These are phyloP conservation scores for Rhinolophus sinicus DNA, from an alignment of 2,113 vertebrate species.

Conservation along the genomic window DNA sequence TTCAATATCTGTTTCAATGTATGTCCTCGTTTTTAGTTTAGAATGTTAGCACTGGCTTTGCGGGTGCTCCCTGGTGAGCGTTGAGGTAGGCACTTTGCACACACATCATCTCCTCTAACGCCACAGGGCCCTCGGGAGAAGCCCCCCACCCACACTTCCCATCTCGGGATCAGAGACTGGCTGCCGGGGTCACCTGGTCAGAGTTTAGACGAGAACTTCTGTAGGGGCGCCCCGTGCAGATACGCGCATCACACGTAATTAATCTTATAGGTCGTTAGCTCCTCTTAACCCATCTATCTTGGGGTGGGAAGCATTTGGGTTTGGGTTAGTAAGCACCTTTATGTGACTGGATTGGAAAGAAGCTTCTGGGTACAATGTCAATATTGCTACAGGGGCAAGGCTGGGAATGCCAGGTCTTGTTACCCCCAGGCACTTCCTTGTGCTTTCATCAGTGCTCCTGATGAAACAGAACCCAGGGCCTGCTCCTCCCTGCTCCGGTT, in stretches of 20 bases:
- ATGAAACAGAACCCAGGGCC: background rate
- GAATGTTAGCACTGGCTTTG: background rate
- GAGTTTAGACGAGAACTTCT: background rate
- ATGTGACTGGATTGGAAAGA: background rate
- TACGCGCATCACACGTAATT: background rate
- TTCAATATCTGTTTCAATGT: background rate
- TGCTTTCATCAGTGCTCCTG: background rate
- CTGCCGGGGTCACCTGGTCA: background rate
- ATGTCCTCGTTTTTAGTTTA: background rate
- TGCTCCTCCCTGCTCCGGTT: background rate
- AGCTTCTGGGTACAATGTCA: background rate
- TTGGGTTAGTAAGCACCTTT: background rate
- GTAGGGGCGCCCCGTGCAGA: rapidly evolving
- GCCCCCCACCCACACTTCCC: rapidly evolving
- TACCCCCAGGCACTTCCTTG: background rate
- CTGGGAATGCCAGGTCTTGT: background rate
- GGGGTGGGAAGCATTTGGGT: background rate
- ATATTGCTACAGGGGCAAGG: no score
- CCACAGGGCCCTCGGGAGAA: background rate
- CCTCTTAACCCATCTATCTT: background rate
- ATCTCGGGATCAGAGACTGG: background rate
- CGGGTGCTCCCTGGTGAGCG: background rate
- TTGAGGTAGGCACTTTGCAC: background rate
- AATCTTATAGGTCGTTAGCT: background rate
- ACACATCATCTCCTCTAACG: background rate